Conservation (phyloP, 30 jellyfish, hydroid and myxozoan genomes). For the Sanderia malayensis region DNA sequence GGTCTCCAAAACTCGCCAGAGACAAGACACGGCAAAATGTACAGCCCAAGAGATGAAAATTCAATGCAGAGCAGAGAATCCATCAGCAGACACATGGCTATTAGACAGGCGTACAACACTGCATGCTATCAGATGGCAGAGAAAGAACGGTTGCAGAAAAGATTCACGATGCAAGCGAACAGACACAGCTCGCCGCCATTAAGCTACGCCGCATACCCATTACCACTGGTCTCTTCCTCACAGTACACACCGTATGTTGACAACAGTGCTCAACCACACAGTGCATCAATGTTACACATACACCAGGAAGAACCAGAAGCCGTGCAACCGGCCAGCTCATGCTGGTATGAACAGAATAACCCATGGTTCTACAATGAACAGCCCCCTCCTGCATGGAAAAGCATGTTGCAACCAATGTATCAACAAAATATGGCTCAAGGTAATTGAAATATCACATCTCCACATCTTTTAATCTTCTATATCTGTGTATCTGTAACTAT, state of each 20-base stretch:
- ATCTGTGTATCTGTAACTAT: too few species aligned
- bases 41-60: constrained; percentile 19
- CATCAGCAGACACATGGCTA: constrained; percentile 38
- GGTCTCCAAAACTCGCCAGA: too few species aligned
- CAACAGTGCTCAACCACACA: background rate
- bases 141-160: constrained; percentile 25
- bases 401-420: constrained; percentile 7
- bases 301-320: background rate
- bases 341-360: constrained; percentile 29
- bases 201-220: background rate
- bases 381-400: constrained; percentile 13
- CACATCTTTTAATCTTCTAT: too few species aligned
- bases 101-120: constrained; percentile 31
- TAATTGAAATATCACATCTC: too few species aligned
- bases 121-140: constrained; percentile 9
- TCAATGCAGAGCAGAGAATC: constrained; percentile 32
- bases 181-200: constrained; percentile 12
- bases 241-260: too few species aligned
- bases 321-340: background rate
- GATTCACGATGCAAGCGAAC: constrained; percentile 15
- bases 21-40: too few species aligned
- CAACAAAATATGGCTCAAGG: constrained; percentile 30
- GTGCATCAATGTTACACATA: too few species aligned
- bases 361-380: constrained; percentile 22
- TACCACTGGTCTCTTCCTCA: background rate